A percentile compares a stretch with the other conserved stretches of the same genome.
Evolutionary conservation across 2,888 invertebrate species (phyloP).

Genomic region (Xestoiulus laeticollis): DNA sequence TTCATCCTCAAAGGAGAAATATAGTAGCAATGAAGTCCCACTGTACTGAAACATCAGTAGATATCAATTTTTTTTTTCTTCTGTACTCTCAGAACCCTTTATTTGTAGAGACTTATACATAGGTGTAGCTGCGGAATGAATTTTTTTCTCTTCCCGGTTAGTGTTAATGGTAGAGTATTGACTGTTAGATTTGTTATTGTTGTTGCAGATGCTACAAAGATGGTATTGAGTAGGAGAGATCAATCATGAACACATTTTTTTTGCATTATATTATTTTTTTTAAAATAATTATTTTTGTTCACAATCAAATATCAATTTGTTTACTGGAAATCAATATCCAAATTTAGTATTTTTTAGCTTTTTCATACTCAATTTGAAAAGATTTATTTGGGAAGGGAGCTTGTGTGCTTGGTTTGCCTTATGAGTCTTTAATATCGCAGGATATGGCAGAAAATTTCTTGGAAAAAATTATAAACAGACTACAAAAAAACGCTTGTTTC

Average conservation of each 20-base stretch:
- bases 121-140: background rate
- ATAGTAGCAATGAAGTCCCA: background rate
- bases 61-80: background rate
- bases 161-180: slow-evolving; percentile 24
- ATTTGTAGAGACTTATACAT: slow-evolving; percentile 30
- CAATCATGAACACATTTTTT: background rate
- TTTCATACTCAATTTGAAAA: too few species aligned
- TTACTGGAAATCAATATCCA: too few species aligned
- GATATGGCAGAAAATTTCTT: too few species aligned
- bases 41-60: background rate
- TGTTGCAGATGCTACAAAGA: background rate
- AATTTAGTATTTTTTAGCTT: too few species aligned
- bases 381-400: too few species aligned
- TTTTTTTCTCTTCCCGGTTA: background rate
- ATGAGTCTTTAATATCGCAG: too few species aligned
- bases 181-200: slow-evolving; percentile 37
- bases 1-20: background rate
- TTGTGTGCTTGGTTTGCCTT: too few species aligned
- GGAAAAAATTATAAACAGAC: too few species aligned
- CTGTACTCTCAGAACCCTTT: background rate
- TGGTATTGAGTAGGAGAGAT: background rate
- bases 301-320: too few species aligned
- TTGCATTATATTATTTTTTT: too few species aligned
- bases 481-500: too few species aligned
- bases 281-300: too few species aligned